Evolutionary conservation across 2,113 vertebrate species (phyloP).

Genomic region (Ifrita kowaldi): DNA sequence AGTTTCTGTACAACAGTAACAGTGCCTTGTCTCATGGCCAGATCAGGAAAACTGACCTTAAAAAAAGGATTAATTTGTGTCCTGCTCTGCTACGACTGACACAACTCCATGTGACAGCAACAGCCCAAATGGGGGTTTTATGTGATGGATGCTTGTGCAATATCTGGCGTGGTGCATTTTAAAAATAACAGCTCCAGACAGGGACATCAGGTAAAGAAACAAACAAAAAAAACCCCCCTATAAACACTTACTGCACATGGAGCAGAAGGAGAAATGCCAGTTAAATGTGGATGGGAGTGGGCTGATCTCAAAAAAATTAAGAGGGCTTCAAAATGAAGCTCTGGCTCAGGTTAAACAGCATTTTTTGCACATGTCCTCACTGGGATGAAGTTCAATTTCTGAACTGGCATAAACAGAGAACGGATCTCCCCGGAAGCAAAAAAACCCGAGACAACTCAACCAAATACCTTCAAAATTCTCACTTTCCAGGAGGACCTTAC

Average conservation of each 20-base stretch:
- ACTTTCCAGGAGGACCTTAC: conserved; percentile 42
- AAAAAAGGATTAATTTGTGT: background rate
- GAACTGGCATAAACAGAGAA: conserved; percentile 63
- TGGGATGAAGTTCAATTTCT: background rate
- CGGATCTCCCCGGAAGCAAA: background rate
- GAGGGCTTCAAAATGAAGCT: background rate
- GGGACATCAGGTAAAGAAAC: background rate
- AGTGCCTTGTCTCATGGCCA: background rate
- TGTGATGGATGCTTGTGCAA: background rate
- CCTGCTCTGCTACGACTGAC: background rate
- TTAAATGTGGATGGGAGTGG: background rate
- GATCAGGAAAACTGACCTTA: background rate
- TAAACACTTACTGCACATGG: background rate
- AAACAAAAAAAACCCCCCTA: background rate
- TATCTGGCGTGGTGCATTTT: accelerated
- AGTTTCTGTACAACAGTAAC: background rate
- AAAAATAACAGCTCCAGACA: background rate
- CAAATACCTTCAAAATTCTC: accelerated
- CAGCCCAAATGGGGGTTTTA: background rate
- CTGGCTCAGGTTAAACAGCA: background rate
- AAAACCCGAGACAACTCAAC: background rate
- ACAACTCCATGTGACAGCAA: background rate
- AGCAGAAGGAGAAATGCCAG: background rate
- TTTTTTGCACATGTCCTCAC: background rate
- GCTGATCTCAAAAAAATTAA: background rate